Percentiles rank a stretch among this genome's conserved stretches.
phyloP scores from a whole-genome alignment of 2,797 vertebrate species.

The Synanceia verrucosa region DNA sequence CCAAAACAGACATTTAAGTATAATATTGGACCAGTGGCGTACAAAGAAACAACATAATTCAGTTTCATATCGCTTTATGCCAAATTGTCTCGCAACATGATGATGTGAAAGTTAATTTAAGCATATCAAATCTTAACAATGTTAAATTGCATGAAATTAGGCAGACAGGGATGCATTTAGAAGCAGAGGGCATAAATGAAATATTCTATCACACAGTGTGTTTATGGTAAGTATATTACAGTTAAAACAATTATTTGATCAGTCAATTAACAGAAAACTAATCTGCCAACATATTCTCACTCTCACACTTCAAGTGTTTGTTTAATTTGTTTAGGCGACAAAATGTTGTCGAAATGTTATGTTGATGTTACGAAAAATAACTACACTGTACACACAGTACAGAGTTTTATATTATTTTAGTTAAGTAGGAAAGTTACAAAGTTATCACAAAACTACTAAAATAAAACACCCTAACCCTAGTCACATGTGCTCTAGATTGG shows the following conservation, averaged over 20 bases:
- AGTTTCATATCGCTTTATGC: not conserved
- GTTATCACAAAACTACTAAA: no score
- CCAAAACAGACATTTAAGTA: not conserved
- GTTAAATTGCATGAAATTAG: not conserved
- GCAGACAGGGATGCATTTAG: not conserved
- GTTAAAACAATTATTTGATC: not conserved
- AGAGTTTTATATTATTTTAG: no score
- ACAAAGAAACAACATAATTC: conserved; percentile 5
- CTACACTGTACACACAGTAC: no score
- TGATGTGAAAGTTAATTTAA: conserved; percentile 2
- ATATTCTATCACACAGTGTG: not conserved
- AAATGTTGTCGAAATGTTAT: no score
- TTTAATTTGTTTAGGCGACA: no score
- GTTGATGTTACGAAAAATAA: no score
- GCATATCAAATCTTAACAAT: not conserved
- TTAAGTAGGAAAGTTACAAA: no score
- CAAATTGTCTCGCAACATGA: not conserved
- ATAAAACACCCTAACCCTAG: no score
- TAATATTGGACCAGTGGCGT: not conserved
- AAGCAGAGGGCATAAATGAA: not conserved
- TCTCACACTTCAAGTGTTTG: no score
- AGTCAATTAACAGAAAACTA: not conserved
- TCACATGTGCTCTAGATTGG: no score
- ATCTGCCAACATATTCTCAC: not conserved
- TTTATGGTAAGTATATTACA: not conserved